Evolutionary conservation across 2,797 vertebrate species (phyloP), one percentile per base, ranked within the genome.

Genomic region (Myotis findleyi): DNA sequence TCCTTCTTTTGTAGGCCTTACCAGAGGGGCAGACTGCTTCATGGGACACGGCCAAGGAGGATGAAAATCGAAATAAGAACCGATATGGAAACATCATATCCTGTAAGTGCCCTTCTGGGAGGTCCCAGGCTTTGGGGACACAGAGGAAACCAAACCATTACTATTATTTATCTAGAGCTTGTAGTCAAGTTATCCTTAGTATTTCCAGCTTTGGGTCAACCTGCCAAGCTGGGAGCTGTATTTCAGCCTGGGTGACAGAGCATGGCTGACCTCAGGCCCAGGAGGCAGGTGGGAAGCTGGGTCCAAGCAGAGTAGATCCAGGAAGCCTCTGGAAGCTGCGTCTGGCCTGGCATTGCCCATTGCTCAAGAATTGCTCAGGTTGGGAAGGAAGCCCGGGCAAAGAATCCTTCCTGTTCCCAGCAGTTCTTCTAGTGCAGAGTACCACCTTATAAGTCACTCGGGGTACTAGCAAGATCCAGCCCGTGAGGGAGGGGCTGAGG

Each of bases 81-180:
- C 99, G 99, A 98, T 99, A 99, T 0, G 99, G 99, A 69, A 99
- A 99, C 98, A 99, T 99, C 98, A 99, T 99, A 97, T 99, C 99
- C 98, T 99, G 99, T 99, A 99, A 99, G 99, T 99, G 98, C 97
- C 96, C 95, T 98, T 97, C 97, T 97, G 51, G 93, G 94, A 93
- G 77, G 76, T 91, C 79, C 47, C 76, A 51, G 2, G 47, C 76
- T 85, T 30, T 1, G 25, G 27, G 83, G 69, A 72, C 84, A 55
- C 49, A 55, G 38, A 53, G n/a, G 69, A 36, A 38, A 86, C 51
- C 38, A 49, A 38, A 14, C 18, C 30, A 11, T 17, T 23, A 53
- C 33, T 75, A 5, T 38, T 87, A 8, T 68, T 88, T 82, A 38
- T 21, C 49, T 84, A 5, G 10, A 51, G 80, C 89, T 68, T 9